These are phyloP conservation scores for Melierax canorus DNA, from an alignment of 2,113 vertebrate species.

Conservation along the genomic window DNA sequence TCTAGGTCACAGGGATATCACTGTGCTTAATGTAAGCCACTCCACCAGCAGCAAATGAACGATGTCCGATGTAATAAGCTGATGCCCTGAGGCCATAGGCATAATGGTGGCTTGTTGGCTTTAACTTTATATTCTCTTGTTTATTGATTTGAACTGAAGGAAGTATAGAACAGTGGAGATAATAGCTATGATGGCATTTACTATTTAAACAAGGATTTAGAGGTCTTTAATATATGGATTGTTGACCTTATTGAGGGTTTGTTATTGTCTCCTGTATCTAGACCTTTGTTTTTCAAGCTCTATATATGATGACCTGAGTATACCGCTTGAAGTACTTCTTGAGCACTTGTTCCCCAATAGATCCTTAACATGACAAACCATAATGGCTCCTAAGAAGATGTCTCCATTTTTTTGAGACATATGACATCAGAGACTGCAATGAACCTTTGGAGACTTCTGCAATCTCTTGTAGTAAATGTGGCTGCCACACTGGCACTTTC, in stretches of 20 bases:
- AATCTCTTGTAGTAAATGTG: background rate
- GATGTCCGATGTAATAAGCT: background rate
- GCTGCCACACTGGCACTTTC: background rate
- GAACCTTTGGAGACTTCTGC: background rate
- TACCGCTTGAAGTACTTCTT: background rate
- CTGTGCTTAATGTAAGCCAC: background rate
- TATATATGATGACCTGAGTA: background rate
- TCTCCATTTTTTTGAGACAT: background rate
- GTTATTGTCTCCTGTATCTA: background rate
- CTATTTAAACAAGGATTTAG: background rate
- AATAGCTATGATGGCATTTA: background rate
- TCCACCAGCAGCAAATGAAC: background rate
- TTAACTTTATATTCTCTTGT: background rate
- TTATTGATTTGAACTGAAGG: constrained; percentile 13
- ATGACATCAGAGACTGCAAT: background rate
- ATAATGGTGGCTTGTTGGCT: background rate
- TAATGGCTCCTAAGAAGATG: background rate
- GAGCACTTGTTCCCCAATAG: background rate
- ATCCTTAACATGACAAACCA: background rate
- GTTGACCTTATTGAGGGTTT: background rate
- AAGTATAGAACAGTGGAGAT: background rate
- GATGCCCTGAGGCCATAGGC: background rate
- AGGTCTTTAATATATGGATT: background rate
- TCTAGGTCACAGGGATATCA: background rate
- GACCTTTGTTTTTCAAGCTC: background rate